These are phyloP conservation scores for Gnatocerus cornutus DNA, from an alignment of 2,888 invertebrate species.

Conservation along the genomic window DNA sequence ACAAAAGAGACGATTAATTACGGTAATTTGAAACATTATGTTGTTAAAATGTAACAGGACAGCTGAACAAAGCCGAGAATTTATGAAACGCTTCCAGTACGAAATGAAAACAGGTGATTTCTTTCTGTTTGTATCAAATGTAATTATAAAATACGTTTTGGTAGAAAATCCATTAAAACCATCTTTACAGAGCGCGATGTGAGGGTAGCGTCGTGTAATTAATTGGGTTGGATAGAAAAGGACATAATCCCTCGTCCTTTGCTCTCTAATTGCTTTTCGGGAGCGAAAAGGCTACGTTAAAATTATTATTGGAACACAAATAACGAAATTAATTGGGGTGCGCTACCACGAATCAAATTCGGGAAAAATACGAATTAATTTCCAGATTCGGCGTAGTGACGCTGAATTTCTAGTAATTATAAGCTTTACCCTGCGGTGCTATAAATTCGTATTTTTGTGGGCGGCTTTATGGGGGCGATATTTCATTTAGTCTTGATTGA, in stretches of 20 bases:
- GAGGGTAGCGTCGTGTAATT: slow-evolving; percentile 42
- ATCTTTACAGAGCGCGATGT: slow-evolving; percentile 41
- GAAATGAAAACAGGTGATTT: slow-evolving; percentile 44
- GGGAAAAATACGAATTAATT: slow-evolving; percentile 24
- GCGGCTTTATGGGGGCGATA: slow-evolving; percentile 41
- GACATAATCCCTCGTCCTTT: slow-evolving; percentile 8
- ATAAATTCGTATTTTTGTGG: slow-evolving; percentile 43
- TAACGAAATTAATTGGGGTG: slow-evolving; percentile 32
- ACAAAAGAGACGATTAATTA: slow-evolving; percentile 30
- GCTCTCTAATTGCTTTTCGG: slow-evolving; percentile 40
- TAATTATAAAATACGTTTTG: slow-evolving; percentile 48
- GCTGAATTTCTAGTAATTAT: slow-evolving; percentile 36
- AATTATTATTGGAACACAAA: slow-evolving; percentile 23
- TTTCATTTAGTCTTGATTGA: slow-evolving; percentile 45
- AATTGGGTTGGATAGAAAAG: slow-evolving; percentile 39
- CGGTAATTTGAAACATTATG: slow-evolving; percentile 28
- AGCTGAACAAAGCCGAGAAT: slow-evolving; percentile 38
- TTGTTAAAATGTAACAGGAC: slow-evolving; percentile 33
- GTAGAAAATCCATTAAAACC: slow-evolving; percentile 48
- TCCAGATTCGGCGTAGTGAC: slow-evolving; percentile 18
- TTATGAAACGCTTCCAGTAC: slow-evolving; percentile 34
- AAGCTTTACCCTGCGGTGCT: slow-evolving; percentile 27
- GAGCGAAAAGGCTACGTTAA: slow-evolving; percentile 32
- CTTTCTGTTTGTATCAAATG: slow-evolving; percentile 26
- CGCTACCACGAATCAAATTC: slow-evolving; percentile 7